Base-by-base conservation (phyloP, 2,888 invertebrate genomes). In the Machimus atricapillus region DNA sequence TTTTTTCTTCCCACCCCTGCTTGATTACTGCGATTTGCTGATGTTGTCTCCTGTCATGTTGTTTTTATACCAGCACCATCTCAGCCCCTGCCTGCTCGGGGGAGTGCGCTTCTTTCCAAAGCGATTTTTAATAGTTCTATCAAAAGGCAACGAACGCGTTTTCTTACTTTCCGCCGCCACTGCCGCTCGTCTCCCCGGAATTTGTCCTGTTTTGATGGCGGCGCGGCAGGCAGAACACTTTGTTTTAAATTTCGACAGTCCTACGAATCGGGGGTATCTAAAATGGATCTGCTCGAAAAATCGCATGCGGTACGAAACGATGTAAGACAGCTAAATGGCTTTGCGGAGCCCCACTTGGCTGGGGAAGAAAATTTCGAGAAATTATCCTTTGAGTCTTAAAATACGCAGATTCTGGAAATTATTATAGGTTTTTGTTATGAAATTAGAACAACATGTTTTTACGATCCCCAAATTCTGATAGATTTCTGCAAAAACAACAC, bases 11-110 rank as follows among this genome's bases (percentile, higher is more conserved):
- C 43, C 43, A 66, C 66, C 58, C 43, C 34, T 31, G 73, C 58
- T 37, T 85, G 85, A 85, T 85, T 85, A 85, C 74, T 52, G 37
- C 85, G 85, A 85, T 85, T 85, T 85, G 85, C 85, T 85, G 85
- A 74, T 85, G 82, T 66, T 83, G 85, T 46, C 74, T 74, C 74
- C 74, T 85, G 74, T 74, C 74, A 74, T 73, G 73, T 85, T 74
- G 74, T 74, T 73, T 85, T 73, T 85, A 74, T 85, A 43, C 27
- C 27, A 76, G 37, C 40, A 37, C 16, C 16, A n/a, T 46, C 16
- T 16, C 43, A 14, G 43, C 16, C 43, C 46, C 27, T 27, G 66
- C 58, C 7, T 9, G 31, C 52, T 46, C 27, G 31, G 73, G 46
- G 74, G 74, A 31, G 12, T 46, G 43, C 74, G 85, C 19, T 74